Percentiles rank a stretch among this genome's conserved stretches.
phyloP scores from a whole-genome alignment of 2,888 invertebrate species.

The Trissolcus brochymenae region DNA sequence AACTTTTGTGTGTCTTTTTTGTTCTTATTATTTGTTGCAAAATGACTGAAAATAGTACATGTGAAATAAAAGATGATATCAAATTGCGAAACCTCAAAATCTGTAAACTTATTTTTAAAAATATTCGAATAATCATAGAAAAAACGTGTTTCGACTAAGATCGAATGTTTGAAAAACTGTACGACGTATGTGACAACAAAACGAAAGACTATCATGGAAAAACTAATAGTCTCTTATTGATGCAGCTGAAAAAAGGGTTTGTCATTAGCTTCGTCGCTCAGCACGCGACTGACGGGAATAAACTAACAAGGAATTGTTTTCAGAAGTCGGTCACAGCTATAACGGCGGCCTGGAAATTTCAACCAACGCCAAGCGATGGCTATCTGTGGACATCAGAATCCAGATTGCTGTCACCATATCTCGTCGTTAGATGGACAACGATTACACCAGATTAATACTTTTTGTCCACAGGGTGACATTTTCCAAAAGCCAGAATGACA shows the following conservation, averaged over 20 bases:
- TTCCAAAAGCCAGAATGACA: conserved; percentile 29
- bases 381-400: conserved; percentile 39
- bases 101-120: too few relatives aligned
- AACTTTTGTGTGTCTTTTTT: neutral
- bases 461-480: conserved; percentile 14
- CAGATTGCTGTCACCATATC: conserved; percentile 40
- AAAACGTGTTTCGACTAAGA: too few relatives aligned
- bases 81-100: too few relatives aligned
- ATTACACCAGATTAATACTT: conserved; percentile 36
- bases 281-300: conserved; percentile 25
- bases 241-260: conserved; percentile 47
- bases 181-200: neutral
- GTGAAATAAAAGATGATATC: too few relatives aligned
- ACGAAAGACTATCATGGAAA: neutral
- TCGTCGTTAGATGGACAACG: conserved; percentile 15
- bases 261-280: conserved; percentile 34
- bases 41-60: too few relatives aligned
- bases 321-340: conserved; percentile 19
- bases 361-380: conserved; percentile 1
- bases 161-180: neutral
- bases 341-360: too few relatives aligned
- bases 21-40: conserved; percentile 1
- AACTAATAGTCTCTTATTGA: conserved; percentile 39
- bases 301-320: conserved; percentile 18
- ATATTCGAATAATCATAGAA: too few relatives aligned